Percentiles rank a stretch among this genome's conserved stretches.
phyloP scores from a whole-genome alignment of 2,888 invertebrate species.

The Scaptomyza parva region DNA sequence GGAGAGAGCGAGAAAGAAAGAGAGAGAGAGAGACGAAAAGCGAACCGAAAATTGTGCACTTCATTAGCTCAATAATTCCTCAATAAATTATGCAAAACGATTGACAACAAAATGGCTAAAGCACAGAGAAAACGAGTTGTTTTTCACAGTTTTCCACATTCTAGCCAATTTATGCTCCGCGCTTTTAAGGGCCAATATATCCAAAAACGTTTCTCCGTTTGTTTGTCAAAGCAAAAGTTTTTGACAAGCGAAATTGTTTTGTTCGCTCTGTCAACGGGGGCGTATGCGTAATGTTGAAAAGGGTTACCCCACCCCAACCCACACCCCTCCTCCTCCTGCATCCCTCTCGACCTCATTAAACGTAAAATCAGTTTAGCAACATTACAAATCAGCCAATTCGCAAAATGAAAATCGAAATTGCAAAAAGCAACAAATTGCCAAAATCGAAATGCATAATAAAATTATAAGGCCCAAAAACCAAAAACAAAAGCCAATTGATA shows the following conservation, averaged over 20 bases:
- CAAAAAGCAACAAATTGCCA: slow-evolving; percentile 58
- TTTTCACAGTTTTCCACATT: slow-evolving; percentile 25
- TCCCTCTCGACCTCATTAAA: too few species aligned
- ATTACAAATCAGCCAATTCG: slow-evolving; percentile 20
- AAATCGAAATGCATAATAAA: slow-evolving; percentile 77
- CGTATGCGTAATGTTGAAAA: slow-evolving; percentile 60
- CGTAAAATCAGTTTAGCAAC: slow-evolving; percentile 21
- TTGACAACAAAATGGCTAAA: slow-evolving; percentile 48
- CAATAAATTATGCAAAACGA: slow-evolving; percentile 73
- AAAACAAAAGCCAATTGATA: slow-evolving; percentile 15
- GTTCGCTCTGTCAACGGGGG: slow-evolving; percentile 45
- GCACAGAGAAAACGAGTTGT: slow-evolving; percentile 27
- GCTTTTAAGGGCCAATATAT: slow-evolving; percentile 7
- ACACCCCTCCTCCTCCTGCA: too few species aligned
- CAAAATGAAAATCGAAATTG: slow-evolving; percentile 54
- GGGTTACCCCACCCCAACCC: too few species aligned
- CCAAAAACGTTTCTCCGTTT: too few species aligned
- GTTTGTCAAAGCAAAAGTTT: slow-evolving; percentile 9
- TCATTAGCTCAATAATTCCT: slow-evolving; percentile 77
- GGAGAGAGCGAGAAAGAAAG: too few species aligned
- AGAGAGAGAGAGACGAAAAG: slow-evolving; percentile 17
- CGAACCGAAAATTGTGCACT: slow-evolving; percentile 57
- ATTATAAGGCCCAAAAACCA: slow-evolving; percentile 45
- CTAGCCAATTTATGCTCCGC: slow-evolving; percentile 8
- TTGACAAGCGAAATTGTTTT: slow-evolving; percentile 58